Evolutionary conservation across 2,113 vertebrate genomes (phyloP).

Genomic region (Eulacestoma nigropectus): DNA sequence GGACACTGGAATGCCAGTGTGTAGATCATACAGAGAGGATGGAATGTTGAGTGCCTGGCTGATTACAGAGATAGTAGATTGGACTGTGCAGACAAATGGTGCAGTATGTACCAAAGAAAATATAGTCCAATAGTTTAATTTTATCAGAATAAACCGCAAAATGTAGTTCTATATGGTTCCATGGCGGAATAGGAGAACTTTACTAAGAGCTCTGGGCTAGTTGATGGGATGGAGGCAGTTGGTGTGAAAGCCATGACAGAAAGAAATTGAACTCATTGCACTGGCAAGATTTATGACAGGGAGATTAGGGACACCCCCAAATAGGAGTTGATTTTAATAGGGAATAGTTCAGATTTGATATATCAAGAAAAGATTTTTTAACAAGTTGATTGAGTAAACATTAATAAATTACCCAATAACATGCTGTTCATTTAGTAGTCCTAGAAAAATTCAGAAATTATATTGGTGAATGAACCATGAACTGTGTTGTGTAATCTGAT

Average conservation of each 20-base stretch:
- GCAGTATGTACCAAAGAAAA: not conserved
- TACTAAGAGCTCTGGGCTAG: not conserved
- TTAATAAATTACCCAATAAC: not conserved
- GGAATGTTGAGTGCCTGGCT: not conserved
- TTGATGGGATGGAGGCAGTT: not conserved
- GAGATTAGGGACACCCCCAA: not conserved
- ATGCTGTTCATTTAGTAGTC: not conserved
- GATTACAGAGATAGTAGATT: not conserved
- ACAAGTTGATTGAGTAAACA: not conserved
- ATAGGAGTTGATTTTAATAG: not conserved
- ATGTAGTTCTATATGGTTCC: not conserved
- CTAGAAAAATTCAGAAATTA: not conserved
- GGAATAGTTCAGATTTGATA: not conserved
- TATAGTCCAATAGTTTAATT: not conserved
- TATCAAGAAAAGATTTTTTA: not conserved
- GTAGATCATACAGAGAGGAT: not conserved
- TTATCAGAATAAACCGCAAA: not conserved
- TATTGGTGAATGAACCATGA: not conserved
- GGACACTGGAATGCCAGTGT: not conserved
- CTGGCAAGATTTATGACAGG: not conserved
- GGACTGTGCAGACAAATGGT: not conserved
- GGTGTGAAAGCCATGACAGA: not conserved
- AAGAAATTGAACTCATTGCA: not conserved
- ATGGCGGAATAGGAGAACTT: not conserved
- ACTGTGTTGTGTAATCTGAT: not conserved